Evolutionary conservation across 2,888 invertebrate genomes (phyloP).

Genomic region (Dicycla oo): DNA sequence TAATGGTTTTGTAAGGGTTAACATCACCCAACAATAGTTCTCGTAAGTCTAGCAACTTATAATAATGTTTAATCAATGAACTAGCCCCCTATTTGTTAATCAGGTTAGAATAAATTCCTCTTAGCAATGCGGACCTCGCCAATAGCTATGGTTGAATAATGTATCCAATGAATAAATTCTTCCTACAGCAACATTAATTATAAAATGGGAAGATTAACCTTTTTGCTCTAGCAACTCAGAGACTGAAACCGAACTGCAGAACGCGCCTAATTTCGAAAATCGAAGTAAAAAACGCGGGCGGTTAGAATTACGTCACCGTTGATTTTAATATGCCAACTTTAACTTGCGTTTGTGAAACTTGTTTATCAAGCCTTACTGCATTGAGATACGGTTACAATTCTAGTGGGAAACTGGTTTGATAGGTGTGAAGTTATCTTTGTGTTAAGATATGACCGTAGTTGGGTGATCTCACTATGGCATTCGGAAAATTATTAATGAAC

Average conservation of each 20-base stretch:
- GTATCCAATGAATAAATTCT: slow-evolving; percentile 6
- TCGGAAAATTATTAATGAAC: slow-evolving; percentile 48
- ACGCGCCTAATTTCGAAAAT: slow-evolving; percentile 58
- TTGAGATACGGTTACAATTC: slow-evolving; percentile 36
- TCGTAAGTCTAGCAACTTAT: slow-evolving; percentile 12
- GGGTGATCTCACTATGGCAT: slow-evolving; percentile 61
- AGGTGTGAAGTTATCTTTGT: slow-evolving; percentile 35
- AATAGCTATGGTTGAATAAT: slow-evolving; percentile 1
- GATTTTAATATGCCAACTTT: slow-evolving; percentile 19
- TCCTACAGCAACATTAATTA: background rate
- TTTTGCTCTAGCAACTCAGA: slow-evolving; percentile 10
- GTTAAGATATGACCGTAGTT: slow-evolving; percentile 40
- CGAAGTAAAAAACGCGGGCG: slow-evolving; percentile 56
- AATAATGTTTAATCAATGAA: slow-evolving; percentile 35
- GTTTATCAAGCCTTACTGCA: slow-evolving; percentile 12
- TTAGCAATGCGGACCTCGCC: slow-evolving; percentile 44
- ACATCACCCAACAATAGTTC: background rate
- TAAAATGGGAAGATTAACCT: slow-evolving; percentile 5
- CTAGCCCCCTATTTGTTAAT: slow-evolving; percentile 19
- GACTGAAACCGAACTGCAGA: background rate
- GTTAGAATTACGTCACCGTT: slow-evolving; percentile 51
- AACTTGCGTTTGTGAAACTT: slow-evolving; percentile 5
- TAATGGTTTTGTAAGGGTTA: too few species aligned
- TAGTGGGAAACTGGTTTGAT: background rate
- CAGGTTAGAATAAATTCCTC: slow-evolving; percentile 29